Conservation (phyloP, 1,140 invertebrate species). For the Notospermus geniculatus region DNA sequence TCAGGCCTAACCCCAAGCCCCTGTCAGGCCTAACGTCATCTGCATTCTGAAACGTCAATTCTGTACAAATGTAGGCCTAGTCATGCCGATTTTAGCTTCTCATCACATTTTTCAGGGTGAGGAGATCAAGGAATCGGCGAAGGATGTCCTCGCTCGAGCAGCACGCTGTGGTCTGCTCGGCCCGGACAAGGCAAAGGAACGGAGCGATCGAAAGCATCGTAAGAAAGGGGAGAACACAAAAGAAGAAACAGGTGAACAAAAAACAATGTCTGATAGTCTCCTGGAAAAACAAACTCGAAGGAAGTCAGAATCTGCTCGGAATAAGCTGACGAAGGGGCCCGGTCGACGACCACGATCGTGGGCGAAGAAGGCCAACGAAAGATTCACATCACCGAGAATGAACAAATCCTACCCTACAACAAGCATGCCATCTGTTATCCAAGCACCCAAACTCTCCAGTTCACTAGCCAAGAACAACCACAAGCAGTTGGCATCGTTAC, state of each 20-base stretch:
- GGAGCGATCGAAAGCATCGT: too few species aligned
- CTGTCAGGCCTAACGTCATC: too few species aligned
- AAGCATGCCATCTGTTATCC: background rate
- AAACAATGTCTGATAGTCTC: too few species aligned
- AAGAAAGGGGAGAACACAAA: background rate
- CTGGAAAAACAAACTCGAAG: background rate
- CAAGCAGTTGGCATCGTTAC: background rate
- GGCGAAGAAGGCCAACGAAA: background rate
- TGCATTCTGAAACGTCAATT: too few species aligned
- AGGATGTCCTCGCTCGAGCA: slow-evolving; percentile 35
- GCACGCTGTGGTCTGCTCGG: slow-evolving; percentile 16
- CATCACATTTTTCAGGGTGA: slow-evolving; percentile 25
- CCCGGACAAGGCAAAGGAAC: slow-evolving; percentile 2
- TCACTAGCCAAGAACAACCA: background rate
- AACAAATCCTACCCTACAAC: background rate
- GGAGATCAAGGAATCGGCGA: slow-evolving; percentile 33
- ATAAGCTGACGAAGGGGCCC: background rate
- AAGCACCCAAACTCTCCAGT: background rate
- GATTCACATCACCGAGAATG: slow-evolving; percentile 1
- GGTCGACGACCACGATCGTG: background rate
- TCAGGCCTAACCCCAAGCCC: too few species aligned
- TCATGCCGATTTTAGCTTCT: too few species aligned
- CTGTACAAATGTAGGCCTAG: too few species aligned
- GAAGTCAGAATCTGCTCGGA: background rate
- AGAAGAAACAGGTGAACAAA: too few species aligned